Evolutionary conservation across 2,113 vertebrate species (phyloP).

Genomic region (Trichomycterus rosablanca): DNA sequence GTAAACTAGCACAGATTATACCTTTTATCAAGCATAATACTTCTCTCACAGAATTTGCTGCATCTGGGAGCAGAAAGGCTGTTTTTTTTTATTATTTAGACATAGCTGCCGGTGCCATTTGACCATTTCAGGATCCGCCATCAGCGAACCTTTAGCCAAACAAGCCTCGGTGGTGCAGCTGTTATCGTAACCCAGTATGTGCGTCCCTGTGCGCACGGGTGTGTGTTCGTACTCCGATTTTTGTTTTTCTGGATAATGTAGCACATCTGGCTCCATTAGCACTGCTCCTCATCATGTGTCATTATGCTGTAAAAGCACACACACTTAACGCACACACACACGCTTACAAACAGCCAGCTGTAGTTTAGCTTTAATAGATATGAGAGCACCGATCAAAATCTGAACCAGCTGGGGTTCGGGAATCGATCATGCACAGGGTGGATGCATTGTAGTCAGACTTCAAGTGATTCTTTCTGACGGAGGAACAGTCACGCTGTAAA

Average conservation of each 20-base stretch:
- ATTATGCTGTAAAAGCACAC: constrained; percentile 55
- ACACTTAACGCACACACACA: constrained; percentile 28
- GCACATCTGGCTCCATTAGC: constrained; percentile 72
- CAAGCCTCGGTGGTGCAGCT: constrained; percentile 2
- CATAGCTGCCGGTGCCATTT: neutral
- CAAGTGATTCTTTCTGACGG: neutral
- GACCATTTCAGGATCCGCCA: constrained; percentile 10
- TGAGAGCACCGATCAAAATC: constrained; percentile 31
- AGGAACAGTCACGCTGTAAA: too few species aligned
- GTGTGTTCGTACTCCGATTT: constrained; percentile 9
- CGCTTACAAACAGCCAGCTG: too few species aligned
- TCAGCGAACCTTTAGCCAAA: constrained; percentile 25
- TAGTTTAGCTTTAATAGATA: constrained; percentile 27
- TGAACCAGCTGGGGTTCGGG: neutral
- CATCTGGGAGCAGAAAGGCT: too few species aligned
- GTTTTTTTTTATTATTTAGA: too few species aligned
- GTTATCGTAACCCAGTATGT: neutral
- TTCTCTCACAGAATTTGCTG: too few species aligned
- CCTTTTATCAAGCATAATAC: too few species aligned
- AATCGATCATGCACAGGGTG: neutral
- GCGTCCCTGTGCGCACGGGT: neutral
- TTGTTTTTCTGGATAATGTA: constrained; percentile 61
- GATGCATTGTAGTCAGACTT: neutral
- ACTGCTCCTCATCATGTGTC: constrained; percentile 68
- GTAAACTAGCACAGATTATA: too few species aligned